Evolutionary conservation across 2,797 vertebrate species (phyloP), one percentile per base, ranked within the genome.

Genomic region (Sciurus vulgaris): DNA sequence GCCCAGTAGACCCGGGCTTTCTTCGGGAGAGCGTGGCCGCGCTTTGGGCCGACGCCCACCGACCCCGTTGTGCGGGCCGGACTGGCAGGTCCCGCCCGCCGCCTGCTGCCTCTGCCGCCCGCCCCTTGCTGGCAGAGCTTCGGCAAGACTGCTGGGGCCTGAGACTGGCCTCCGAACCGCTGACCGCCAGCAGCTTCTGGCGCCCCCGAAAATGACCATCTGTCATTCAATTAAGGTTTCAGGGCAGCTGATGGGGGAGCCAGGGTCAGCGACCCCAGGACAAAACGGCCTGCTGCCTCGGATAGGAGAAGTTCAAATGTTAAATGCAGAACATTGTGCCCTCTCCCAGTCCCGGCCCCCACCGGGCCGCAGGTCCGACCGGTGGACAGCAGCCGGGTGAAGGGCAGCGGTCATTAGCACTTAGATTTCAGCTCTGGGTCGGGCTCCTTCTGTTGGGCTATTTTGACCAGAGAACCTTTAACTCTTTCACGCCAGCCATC

Each of bases 171-270:
- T 95, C 95, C 74, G 92, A 22, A 63, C 94, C 6, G 63, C 95
- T 78, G 79, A 96, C 98, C 91, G 97, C 72, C 63, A 20, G 82
- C 92, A 95, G 98, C 98, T 98, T 98, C 98, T 98, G 98, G 97
- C 98, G 98, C 97, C 97, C 98, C 96, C 95, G 98, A 98, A 98
- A 98, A 98, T 98, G 98, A 98, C 99, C 99, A 99, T 99, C 99
- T 99, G 99, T 98, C 98, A 98, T 98, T 98, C 98, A 98, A 98
- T 99, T 98, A 98, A 98, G 98, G 98, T 98, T 98, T 98, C 98
- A 97, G 98, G 98, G 98, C 98, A 98, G 98, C 98, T 98, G 98
- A 98, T 97, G 98, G 98, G 97, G 98, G 98, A 98, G 98, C 88
- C 98, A 97, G 97, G 99, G 99, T 99, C 99, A 98, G 97, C 97